Conservation (phyloP, 2,113 vertebrate species). For the Caranx melampygus region DNA sequence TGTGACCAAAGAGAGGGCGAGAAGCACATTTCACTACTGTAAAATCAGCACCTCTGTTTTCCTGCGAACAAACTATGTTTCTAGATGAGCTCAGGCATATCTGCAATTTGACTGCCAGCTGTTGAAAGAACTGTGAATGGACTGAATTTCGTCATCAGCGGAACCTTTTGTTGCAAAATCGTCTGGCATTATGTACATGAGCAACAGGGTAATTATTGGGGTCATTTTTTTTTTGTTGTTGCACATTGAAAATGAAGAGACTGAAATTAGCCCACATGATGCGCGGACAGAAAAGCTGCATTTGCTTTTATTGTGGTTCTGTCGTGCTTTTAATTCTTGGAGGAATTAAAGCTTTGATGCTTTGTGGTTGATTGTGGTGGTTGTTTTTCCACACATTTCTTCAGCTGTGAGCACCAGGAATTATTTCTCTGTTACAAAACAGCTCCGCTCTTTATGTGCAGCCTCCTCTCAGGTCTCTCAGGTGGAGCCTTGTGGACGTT, state of each 20-base stretch:
- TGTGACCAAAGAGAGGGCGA: neutral
- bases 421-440: neutral
- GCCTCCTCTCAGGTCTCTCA: constrained; percentile 1
- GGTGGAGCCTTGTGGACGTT: constrained; percentile 8
- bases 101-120: neutral
- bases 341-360: no score
- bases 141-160: neutral
- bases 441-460: fast-evolving
- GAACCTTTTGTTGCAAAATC: neutral
- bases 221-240: neutral
- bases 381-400: neutral
- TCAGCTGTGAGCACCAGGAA: neutral
- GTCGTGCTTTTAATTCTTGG: no score
- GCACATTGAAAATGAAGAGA: neutral
- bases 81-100: no score
- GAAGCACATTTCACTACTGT: no score
- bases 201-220: neutral
- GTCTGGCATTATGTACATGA: neutral
- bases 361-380: no score
- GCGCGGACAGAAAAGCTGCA: no score
- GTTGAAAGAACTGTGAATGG: neutral
- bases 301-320: neutral
- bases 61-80: neutral
- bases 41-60: neutral
- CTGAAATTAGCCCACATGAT: no score